These are phyloP conservation scores for Cassiopea xamachana DNA, from an alignment of 30 jellyfish, hydroid and myxozoan species.

Conservation along the genomic window DNA sequence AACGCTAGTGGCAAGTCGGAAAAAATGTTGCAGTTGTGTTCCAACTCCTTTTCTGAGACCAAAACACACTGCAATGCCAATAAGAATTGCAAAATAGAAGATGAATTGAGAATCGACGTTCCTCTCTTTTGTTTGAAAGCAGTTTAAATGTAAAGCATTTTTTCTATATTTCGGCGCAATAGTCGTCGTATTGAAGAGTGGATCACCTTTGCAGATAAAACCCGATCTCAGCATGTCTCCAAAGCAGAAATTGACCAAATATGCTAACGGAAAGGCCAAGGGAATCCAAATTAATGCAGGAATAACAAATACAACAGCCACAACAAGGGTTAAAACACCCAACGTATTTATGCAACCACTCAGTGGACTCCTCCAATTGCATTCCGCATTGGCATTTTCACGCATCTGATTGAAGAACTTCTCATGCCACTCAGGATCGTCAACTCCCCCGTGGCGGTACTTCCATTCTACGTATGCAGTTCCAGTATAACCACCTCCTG, in stretches of 20 bases:
- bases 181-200: background rate
- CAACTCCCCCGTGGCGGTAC: slow-evolving; percentile 71
- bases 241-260: slow-evolving; percentile 49
- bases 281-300: slow-evolving; percentile 85
- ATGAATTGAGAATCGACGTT: slow-evolving; percentile 8
- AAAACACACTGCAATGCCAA: slow-evolving; percentile 24
- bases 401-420: slow-evolving; percentile 82
- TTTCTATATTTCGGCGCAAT: background rate
- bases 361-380: slow-evolving; percentile 81
- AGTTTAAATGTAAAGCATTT: background rate
- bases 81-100: slow-evolving; percentile 25
- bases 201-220: slow-evolving; percentile 53
- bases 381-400: slow-evolving; percentile 58
- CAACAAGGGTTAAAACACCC: slow-evolving; percentile 28
- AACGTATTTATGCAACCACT: slow-evolving; percentile 52
- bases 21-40: slow-evolving; percentile 14
- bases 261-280: slow-evolving; percentile 75
- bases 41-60: slow-evolving; percentile 17
- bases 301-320: slow-evolving; percentile 55
- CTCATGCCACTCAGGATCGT: slow-evolving; percentile 86
- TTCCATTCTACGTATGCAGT: slow-evolving; percentile 87
- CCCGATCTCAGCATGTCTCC: slow-evolving; percentile 60
- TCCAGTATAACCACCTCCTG: slow-evolving; percentile 89
- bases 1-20: slow-evolving; percentile 14
- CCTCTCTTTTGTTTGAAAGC: slow-evolving; percentile 35